These are phyloP conservation scores for Tetraneura akinire DNA, from an alignment of 1,140 invertebrate species.

Conservation along the genomic window DNA sequence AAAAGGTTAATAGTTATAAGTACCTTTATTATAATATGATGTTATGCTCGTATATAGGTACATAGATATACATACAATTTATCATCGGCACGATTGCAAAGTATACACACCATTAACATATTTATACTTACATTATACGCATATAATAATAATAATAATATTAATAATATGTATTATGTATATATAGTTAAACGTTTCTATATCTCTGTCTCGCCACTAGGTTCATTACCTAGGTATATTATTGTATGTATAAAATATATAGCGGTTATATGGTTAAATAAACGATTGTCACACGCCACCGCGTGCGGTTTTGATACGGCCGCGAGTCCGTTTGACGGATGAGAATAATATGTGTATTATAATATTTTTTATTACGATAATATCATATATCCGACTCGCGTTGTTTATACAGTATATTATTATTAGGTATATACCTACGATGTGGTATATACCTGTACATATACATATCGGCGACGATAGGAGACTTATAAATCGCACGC, in stretches of 20 bases:
- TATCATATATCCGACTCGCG: too few relatives aligned
- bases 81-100: slow-evolving; percentile 18
- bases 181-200: too few relatives aligned
- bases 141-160: not conserved
- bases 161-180: too few relatives aligned
- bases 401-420: slow-evolving; percentile 9
- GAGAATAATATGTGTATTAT: not conserved
- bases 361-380: too few relatives aligned
- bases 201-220: not conserved
- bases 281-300: slow-evolving; percentile 25
- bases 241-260: too few relatives aligned
- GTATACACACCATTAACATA: not conserved
- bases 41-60: too few relatives aligned
- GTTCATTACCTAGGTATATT: slow-evolving; percentile 45
- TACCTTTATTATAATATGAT: not conserved
- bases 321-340: slow-evolving; percentile 6
- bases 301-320: slow-evolving; percentile 19
- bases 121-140: not conserved
- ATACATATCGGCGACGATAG: not conserved
- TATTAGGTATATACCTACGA: not conserved
- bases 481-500: too few relatives aligned
- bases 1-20: slow-evolving; percentile 20
- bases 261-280: too few relatives aligned
- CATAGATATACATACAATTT: slow-evolving; percentile 4
- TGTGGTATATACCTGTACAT: not conserved